Conservation (phyloP, 2,113 vertebrate genomes). For the Barbus barbus region DNA sequence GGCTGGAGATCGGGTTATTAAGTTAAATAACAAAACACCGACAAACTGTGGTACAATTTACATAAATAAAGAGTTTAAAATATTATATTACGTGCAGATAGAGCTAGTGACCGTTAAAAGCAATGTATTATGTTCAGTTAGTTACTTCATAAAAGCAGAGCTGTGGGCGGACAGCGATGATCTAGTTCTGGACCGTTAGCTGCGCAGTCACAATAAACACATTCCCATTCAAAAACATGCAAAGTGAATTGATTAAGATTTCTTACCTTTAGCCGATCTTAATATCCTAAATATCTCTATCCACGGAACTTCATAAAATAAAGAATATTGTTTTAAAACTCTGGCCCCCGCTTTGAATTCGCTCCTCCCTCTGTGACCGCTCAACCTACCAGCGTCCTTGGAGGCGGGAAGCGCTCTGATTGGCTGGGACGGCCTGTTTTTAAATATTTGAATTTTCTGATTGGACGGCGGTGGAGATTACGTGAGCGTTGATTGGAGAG, state of each 20-base stretch:
- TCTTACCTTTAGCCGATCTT: conserved; percentile 61
- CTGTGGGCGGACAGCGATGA: not conserved
- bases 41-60: not conserved
- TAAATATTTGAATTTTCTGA: conserved; percentile 62
- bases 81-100: not conserved
- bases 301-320: conserved; percentile 39
- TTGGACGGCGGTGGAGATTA: conserved; percentile 62
- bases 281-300: not conserved
- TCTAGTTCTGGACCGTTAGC: conserved; percentile 26
- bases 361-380: conserved; percentile 68
- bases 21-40: not conserved
- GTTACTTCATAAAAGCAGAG: not conserved
- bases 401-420: conserved; percentile 78
- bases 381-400: conserved; percentile 61
- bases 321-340: conserved; percentile 54
- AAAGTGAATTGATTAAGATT: not conserved
- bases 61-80: not conserved
- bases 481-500: conserved; percentile 56
- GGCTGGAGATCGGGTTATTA: not conserved
- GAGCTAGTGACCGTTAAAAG: not conserved
- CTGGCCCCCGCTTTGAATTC: conserved; percentile 46
- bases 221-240: not conserved
- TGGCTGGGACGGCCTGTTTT: conserved; percentile 67
- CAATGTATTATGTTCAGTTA: not conserved
- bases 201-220: not conserved